These are phyloP conservation scores for Plemyria rubiginata DNA, from an alignment of 2,888 invertebrate species.

Conservation along the genomic window DNA sequence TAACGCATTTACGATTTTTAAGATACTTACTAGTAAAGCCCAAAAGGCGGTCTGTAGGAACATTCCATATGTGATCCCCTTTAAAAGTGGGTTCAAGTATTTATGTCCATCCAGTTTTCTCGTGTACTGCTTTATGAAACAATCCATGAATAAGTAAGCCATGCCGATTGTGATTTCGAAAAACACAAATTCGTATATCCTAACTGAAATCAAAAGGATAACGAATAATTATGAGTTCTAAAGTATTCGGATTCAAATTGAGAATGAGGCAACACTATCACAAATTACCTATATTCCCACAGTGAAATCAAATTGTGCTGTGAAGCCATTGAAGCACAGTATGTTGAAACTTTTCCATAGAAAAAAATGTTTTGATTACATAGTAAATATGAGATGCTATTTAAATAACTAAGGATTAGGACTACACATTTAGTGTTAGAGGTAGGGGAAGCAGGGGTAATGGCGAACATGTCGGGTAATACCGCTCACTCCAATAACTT, in stretches of 20 bases:
- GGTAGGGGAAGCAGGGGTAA: too few relatives aligned
- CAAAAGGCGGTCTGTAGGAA: constrained; percentile 61
- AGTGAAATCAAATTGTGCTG: too few relatives aligned
- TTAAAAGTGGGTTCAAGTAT: constrained; percentile 63
- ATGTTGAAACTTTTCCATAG: too few relatives aligned
- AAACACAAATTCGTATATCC: constrained; percentile 58
- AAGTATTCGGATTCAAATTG: background rate
- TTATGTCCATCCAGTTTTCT: constrained; percentile 56
- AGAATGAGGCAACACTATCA: background rate
- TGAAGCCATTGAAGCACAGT: too few relatives aligned
- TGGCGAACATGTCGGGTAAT: too few relatives aligned
- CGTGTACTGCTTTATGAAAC: constrained; percentile 70
- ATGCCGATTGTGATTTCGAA: constrained; percentile 59
- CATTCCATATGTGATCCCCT: constrained; percentile 60
- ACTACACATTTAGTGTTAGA: too few relatives aligned
- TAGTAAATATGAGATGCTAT: too few relatives aligned
- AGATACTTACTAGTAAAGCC: constrained; percentile 59
- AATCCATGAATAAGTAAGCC: constrained; percentile 70
- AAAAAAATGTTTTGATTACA: too few relatives aligned
- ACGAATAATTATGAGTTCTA: constrained; percentile 5
- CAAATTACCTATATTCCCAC: too few relatives aligned
- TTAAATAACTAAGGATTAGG: too few relatives aligned
- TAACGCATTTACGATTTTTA: too few relatives aligned
- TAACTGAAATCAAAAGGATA: constrained; percentile 54
- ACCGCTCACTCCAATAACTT: too few relatives aligned